Evolutionary conservation across 2,888 invertebrate genomes (phyloP), one percentile per base, ranked within the genome.

Genomic region (Caenorhabditis uteleia): DNA sequence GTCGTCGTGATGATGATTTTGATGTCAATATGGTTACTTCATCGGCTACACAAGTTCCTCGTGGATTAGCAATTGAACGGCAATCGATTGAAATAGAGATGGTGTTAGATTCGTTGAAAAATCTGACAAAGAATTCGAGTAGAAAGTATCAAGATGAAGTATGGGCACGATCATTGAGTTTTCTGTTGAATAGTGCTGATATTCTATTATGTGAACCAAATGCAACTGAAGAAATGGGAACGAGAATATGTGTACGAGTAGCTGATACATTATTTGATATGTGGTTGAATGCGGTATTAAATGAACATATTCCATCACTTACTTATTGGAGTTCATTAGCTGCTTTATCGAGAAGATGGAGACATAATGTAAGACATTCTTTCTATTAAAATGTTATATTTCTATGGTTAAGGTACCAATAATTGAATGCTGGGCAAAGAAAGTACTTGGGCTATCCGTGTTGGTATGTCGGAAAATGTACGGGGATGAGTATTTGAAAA

Each of bases 301-400:
- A 70, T 20, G 81, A 78, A 34, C 59, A 66, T 23, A 77, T 81
- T n/a, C 80, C 80, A 1, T 78, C 79, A 8, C 65, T 74, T 3
- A 66, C 78, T 6, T 81, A 82, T 45, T 81, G 81, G 81, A 75
- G 74, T 43, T 78, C 78, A 14, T 56, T 81, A 45, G 58, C 73
- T 7, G 58, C 61, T 6, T 60, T 78, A 31, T 64, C 71, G 3
- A 42, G 66, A 39, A 55, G 71, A 45, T 81, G 81, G 77, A 72
- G 77, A 50, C 74, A 77, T 64, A 76, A 77, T 61, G 79, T 79
- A 27, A 34, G 68, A 47, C 51, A 55, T 44, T 16, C n/a, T 20
- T 26, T 36, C 18, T 38, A 25, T 12, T n/a, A 36, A 27, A 40
- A 21, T 42, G n/a, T n/a, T n/a, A n/a, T n/a, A 16, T 2, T 38